phyloP scores from a whole-genome alignment of 1,140 invertebrate genomes.

The Panagrolaimus sp. region DNA sequence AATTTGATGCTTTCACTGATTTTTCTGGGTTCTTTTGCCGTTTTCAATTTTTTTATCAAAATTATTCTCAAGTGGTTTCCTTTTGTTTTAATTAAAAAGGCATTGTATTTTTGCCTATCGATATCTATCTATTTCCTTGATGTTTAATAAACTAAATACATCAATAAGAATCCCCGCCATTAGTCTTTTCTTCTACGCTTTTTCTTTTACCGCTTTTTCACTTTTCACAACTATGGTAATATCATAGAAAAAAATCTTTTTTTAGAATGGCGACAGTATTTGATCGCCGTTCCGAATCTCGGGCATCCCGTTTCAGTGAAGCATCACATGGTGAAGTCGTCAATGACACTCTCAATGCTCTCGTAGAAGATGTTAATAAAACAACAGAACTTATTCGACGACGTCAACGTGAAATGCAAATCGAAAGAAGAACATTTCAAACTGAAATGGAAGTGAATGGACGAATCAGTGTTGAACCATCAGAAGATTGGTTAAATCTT shows the following conservation, averaged over 20 bases:
- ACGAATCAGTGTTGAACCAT: constrained; percentile 50
- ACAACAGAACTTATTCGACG: constrained; percentile 53
- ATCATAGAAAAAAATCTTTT: constrained; percentile 10
- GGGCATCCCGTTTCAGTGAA: constrained; percentile 10
- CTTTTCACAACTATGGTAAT: background rate
- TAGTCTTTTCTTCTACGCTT: too few relatives aligned
- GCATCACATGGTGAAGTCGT: constrained; percentile 44
- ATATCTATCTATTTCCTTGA: too few relatives aligned
- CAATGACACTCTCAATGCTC: constrained; percentile 44
- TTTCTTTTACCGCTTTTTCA: background rate
- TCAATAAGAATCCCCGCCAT: too few relatives aligned
- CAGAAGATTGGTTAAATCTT: constrained; percentile 53
- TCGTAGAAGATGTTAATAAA: constrained; percentile 52
- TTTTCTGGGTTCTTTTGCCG: too few relatives aligned
- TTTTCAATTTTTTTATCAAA: too few relatives aligned
- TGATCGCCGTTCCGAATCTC: constrained; percentile 30
- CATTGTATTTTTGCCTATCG: too few relatives aligned
- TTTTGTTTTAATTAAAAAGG: too few relatives aligned
- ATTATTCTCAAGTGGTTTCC: too few relatives aligned
- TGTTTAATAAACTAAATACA: too few relatives aligned
- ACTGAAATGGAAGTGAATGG: constrained; percentile 57
- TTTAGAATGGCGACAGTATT: constrained; percentile 27
- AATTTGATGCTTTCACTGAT: too few relatives aligned
- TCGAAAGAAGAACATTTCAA: constrained; percentile 39
- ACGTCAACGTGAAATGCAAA: constrained; percentile 47